Conservation (phyloP, 2,888 invertebrate species). For the Nasonia oneida region DNA sequence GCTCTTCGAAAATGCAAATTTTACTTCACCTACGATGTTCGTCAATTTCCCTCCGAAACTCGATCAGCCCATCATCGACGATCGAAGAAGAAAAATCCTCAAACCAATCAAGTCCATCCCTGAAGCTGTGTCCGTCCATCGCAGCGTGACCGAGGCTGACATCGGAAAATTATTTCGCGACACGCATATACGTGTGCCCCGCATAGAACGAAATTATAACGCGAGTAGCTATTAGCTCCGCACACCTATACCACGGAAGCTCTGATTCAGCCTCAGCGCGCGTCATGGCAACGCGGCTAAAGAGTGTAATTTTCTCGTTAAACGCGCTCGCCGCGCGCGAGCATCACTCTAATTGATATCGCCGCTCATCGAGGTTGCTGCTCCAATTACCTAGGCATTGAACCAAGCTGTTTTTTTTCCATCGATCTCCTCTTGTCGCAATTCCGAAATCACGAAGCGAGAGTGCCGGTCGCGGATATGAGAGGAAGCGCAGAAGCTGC, state of each 20-base stretch:
- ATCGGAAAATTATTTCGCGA: not conserved
- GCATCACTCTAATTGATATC: not conserved
- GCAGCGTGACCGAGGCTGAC: too few relatives aligned
- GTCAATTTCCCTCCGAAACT: too few relatives aligned
- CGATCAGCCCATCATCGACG: not conserved
- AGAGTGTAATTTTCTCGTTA: conserved; percentile 30
- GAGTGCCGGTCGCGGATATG: not conserved
- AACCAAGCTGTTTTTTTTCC: not conserved
- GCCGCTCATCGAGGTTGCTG: not conserved
- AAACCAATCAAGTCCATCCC: too few relatives aligned
- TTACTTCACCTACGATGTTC: too few relatives aligned
- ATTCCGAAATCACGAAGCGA: not conserved
- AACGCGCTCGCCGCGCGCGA: not conserved
- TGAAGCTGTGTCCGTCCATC: too few relatives aligned
- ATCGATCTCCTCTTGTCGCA: not conserved
- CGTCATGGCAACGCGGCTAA: conserved; percentile 18
- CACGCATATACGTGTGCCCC: not conserved
- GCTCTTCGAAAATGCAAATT: too few relatives aligned
- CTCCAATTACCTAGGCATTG: not conserved
- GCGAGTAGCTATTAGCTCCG: not conserved
- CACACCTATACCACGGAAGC: not conserved
- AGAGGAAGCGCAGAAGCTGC: not conserved
- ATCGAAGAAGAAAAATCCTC: not conserved
- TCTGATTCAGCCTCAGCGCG: not conserved
- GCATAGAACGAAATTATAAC: conserved; percentile 21